Conservation (phyloP, 2,888 invertebrate genomes). For the Onthophagus sagittarius region DNA sequence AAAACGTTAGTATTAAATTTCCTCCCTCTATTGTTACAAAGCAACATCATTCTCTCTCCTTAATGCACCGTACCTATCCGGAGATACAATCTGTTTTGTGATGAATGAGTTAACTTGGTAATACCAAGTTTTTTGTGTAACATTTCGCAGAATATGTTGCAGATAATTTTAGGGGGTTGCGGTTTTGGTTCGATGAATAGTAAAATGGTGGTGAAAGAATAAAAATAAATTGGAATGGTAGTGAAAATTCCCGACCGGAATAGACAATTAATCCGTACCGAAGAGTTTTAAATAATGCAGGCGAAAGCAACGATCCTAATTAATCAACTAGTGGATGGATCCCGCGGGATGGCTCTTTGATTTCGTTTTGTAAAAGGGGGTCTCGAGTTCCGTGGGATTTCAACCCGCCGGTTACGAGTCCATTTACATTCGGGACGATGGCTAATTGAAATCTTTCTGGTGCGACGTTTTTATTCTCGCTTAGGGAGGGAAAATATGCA, state of each 20-base stretch:
- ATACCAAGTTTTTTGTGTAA: neutral
- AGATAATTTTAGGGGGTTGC: neutral
- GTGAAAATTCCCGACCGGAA: neutral
- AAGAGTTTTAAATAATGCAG: neutral
- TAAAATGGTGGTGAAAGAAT: neutral
- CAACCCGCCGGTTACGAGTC: neutral
- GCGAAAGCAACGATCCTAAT: neutral
- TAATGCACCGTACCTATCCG: neutral
- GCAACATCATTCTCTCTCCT: neutral
- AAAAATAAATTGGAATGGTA: neutral
- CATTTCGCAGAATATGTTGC: neutral
- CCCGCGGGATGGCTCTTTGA: neutral
- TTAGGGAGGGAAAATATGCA: neutral
- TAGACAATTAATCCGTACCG: neutral
- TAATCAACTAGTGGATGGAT: neutral
- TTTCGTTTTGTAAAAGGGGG: neutral
- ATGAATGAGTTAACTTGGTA: neutral
- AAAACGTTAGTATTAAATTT: neutral
- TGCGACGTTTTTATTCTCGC: neutral
- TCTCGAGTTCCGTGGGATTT: neutral
- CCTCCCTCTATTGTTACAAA: neutral
- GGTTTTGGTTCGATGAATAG: neutral
- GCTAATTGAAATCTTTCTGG: neutral
- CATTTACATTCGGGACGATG: neutral
- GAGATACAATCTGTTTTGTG: neutral